phyloP scores from a whole-genome alignment of 2,797 vertebrate species.

The Paratrypauchen microcephalus region DNA sequence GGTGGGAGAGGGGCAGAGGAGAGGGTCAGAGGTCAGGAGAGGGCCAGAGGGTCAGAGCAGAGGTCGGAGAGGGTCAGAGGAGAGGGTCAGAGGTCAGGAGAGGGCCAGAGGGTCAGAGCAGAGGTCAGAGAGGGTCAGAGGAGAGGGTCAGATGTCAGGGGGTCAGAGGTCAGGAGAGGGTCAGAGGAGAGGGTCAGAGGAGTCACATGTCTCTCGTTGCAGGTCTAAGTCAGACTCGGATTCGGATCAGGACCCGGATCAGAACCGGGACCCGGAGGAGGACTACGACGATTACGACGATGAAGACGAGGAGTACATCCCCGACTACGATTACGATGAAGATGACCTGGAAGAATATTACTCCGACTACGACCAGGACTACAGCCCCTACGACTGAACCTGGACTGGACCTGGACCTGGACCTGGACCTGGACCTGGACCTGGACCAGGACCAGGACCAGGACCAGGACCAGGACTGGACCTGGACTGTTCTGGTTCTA shows the following conservation, averaged over 20 bases:
- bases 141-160: too few relatives aligned
- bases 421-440: too few relatives aligned
- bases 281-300: neutral
- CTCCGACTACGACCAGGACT: slow-evolving; percentile 3
- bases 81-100: too few relatives aligned
- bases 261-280: neutral
- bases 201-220: neutral
- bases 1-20: neutral
- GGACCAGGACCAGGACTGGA: too few relatives aligned
- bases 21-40: too few relatives aligned
- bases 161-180: neutral
- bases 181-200: too few relatives aligned
- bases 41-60: too few relatives aligned
- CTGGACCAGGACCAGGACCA: too few relatives aligned
- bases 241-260: neutral
- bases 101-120: too few relatives aligned
- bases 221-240: neutral
- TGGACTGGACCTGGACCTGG: too few relatives aligned
- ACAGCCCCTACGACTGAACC: neutral
- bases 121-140: too few relatives aligned
- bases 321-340: neutral
- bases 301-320: neutral
- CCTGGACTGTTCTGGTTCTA: neutral
- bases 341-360: neutral
- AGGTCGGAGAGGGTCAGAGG: too few relatives aligned